Conservation (phyloP, 2,888 invertebrate species). For the Villa cingulata region DNA sequence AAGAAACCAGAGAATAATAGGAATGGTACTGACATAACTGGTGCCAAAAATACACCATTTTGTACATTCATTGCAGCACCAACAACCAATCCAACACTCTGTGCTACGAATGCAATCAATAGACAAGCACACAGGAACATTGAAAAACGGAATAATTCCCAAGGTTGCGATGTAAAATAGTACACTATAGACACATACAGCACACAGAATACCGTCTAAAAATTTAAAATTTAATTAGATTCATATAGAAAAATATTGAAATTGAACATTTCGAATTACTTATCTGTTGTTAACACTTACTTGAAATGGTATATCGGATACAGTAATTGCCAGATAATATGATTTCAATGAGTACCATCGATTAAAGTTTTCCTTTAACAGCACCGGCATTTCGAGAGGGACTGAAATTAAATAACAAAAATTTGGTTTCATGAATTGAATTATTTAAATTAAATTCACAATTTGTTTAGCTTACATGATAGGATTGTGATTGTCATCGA, state of each 20-base stretch:
- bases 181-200: conserved; percentile 88
- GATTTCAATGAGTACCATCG: conserved; percentile 92
- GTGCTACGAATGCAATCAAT: conserved; percentile 86
- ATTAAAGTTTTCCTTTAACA: conserved; percentile 90
- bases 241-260: too few species aligned
- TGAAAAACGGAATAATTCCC: conserved; percentile 64
- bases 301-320: conserved; percentile 97
- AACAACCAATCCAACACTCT: conserved; percentile 87
- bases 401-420: conserved; percentile 44
- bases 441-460: neutral
- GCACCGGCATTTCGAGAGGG: conserved; percentile 89
- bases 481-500: conserved; percentile 99
- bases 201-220: conserved; percentile 82
- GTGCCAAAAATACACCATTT: conserved; percentile 92
- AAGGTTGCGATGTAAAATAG: conserved; percentile 86
- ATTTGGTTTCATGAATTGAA: neutral
- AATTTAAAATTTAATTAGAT: conserved; percentile 18
- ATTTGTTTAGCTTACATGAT: conserved; percentile 57
- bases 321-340: conserved; percentile 89
- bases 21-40: conserved; percentile 93
- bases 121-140: conserved; percentile 83
- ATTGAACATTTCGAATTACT: too few species aligned
- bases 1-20: conserved; percentile 94
- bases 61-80: conserved; percentile 93
- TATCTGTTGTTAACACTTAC: too few species aligned